phyloP scores from a whole-genome alignment of 2,113 vertebrate genomes.

The Heloderma charlesbogerti region DNA sequence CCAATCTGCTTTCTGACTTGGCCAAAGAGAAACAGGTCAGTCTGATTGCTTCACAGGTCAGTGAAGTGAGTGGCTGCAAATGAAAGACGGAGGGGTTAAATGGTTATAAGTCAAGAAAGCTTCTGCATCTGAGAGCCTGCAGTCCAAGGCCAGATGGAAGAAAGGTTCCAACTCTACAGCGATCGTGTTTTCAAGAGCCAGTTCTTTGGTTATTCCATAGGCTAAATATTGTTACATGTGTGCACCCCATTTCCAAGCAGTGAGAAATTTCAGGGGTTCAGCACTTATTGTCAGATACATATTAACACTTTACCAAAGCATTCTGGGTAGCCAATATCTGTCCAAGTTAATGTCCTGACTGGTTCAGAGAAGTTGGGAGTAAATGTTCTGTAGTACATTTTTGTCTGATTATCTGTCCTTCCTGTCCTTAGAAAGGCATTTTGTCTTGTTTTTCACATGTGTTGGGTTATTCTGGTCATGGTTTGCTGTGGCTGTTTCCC shows the following conservation, averaged over 20 bases:
- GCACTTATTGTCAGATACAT: neutral
- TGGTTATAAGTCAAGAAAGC: slow-evolving; percentile 1
- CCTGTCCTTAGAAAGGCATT: neutral
- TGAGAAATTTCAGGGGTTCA: no score
- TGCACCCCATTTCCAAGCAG: no score
- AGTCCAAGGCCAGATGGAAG: neutral
- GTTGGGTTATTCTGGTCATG: neutral
- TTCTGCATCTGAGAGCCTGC: slow-evolving; percentile 7
- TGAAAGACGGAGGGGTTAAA: neutral
- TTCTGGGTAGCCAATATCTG: neutral
- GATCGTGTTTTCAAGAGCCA: fast-evolving
- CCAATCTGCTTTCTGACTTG: slow-evolving; percentile 72
- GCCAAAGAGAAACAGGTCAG: slow-evolving; percentile 47
- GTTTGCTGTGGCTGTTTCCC: neutral
- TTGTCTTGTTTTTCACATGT: neutral
- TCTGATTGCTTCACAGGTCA: slow-evolving; percentile 66
- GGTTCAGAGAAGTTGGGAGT: neutral
- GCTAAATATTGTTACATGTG: fast-evolving
- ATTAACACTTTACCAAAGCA: neutral
- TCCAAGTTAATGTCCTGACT: neutral
- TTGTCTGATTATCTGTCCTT: neutral
- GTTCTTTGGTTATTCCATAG: neutral
- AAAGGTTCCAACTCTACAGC: fast-evolving
- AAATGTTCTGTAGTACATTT: neutral
- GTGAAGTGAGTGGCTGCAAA: slow-evolving; percentile 30